Conservation (phyloP, 2,113 vertebrate genomes). For the Megaptera novaeangliae region DNA sequence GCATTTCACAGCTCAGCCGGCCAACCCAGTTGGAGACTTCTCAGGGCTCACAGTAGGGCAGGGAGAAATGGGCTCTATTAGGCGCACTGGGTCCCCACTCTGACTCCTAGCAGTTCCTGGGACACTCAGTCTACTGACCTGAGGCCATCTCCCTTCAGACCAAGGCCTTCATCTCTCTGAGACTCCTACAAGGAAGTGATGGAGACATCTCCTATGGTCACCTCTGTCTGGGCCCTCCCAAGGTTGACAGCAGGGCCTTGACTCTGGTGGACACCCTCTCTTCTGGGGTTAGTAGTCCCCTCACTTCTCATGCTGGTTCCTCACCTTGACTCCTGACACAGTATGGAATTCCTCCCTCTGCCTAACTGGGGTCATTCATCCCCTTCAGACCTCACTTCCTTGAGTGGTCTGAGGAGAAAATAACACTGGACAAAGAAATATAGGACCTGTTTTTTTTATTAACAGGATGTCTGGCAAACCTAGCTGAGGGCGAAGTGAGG, state of each 20-base stretch:
- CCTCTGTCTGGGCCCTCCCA: background rate
- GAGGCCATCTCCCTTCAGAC: background rate
- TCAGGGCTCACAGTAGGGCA: background rate
- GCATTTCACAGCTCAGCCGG: background rate
- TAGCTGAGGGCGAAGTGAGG: background rate
- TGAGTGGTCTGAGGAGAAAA: background rate
- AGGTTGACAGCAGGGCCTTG: background rate
- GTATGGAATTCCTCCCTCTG: background rate
- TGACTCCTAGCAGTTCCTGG: background rate
- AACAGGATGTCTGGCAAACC: background rate
- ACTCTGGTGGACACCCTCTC: background rate
- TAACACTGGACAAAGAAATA: background rate
- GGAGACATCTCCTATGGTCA: background rate
- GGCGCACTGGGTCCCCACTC: background rate
- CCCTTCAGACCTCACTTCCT: background rate
- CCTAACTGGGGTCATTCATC: background rate
- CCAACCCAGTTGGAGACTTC: background rate
- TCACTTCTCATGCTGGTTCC: background rate
- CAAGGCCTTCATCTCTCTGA: background rate
- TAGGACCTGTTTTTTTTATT: background rate
- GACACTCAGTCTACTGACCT: background rate
- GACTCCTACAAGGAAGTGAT: background rate
- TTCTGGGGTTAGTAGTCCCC: background rate
- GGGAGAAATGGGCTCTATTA: background rate
- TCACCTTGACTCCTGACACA: background rate